A percentile compares a stretch with the other conserved stretches of the same genome.
Conservation (phyloP, 2,888 invertebrate genomes). For the Phaedon cochleariae region DNA sequence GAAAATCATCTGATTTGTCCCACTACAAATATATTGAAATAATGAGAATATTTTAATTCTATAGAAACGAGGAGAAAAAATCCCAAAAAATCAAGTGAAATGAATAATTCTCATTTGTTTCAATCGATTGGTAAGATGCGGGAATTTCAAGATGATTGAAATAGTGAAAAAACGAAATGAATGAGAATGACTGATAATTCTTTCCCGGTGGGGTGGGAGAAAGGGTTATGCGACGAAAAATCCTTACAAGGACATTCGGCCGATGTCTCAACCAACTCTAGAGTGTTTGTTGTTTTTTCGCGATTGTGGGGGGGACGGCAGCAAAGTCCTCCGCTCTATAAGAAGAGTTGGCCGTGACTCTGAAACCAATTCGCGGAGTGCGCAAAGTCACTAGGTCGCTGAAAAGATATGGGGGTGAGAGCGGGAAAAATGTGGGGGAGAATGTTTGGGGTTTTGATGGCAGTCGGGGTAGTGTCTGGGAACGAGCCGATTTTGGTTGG, state of each 20-base stretch:
- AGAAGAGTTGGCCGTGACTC: constrained; percentile 48
- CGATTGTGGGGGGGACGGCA: not conserved
- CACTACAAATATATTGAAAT: too few relatives aligned
- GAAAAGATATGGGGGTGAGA: not conserved
- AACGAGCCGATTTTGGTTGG: not conserved
- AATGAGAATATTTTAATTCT: too few relatives aligned
- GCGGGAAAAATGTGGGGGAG: not conserved
- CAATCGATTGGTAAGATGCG: too few relatives aligned
- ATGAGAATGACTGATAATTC: too few relatives aligned
- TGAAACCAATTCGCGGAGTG: constrained; percentile 51
- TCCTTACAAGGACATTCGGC: not conserved
- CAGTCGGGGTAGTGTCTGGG: not conserved
- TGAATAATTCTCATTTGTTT: too few relatives aligned
- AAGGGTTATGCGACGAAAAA: too few relatives aligned
- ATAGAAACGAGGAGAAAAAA: too few relatives aligned
- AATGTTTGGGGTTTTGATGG: not conserved
- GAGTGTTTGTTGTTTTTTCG: not conserved
- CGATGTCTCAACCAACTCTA: not conserved
- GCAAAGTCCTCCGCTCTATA: constrained; percentile 28
- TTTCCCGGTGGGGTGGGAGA: too few relatives aligned
- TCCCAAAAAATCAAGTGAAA: too few relatives aligned
- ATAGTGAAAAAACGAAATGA: too few relatives aligned
- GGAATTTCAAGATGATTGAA: too few relatives aligned
- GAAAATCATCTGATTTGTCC: too few relatives aligned
- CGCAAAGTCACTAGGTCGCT: constrained; percentile 5